phyloP scores from a whole-genome alignment of 2,797 vertebrate genomes.

The Pseudochirops corinnae region DNA sequence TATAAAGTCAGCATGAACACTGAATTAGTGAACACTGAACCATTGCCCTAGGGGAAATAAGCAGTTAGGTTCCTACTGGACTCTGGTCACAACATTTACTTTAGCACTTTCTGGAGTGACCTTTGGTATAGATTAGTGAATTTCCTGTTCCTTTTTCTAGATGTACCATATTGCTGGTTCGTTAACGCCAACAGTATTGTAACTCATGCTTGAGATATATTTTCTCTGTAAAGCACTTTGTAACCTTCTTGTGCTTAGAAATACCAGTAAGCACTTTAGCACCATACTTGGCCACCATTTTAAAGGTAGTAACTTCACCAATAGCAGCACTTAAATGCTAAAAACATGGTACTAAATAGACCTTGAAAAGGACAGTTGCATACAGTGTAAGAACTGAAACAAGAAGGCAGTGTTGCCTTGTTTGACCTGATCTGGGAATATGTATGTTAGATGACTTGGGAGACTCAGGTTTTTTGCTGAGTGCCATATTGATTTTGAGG shows the following conservation, averaged over 20 bases:
- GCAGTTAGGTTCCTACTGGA: background rate
- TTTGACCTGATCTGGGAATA: background rate
- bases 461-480: background rate
- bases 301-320: background rate
- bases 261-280: background rate
- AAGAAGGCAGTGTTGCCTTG: background rate
- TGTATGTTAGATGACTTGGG: background rate
- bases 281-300: background rate
- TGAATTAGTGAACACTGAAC: background rate
- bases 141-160: background rate
- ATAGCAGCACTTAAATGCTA: background rate
- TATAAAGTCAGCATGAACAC: background rate
- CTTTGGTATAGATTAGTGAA: background rate
- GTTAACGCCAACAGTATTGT: background rate
- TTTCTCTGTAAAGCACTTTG: background rate
- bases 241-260: background rate
- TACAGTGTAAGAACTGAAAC: background rate
- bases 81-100: background rate
- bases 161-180: background rate
- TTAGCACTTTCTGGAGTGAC: background rate
- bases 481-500: background rate
- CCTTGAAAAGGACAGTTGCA: background rate
- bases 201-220: background rate
- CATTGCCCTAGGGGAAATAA: background rate
- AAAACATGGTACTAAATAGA: background rate